These are phyloP conservation scores for Platycercus adscitus DNA, from an alignment of 2,113 vertebrate species.

Conservation along the genomic window DNA sequence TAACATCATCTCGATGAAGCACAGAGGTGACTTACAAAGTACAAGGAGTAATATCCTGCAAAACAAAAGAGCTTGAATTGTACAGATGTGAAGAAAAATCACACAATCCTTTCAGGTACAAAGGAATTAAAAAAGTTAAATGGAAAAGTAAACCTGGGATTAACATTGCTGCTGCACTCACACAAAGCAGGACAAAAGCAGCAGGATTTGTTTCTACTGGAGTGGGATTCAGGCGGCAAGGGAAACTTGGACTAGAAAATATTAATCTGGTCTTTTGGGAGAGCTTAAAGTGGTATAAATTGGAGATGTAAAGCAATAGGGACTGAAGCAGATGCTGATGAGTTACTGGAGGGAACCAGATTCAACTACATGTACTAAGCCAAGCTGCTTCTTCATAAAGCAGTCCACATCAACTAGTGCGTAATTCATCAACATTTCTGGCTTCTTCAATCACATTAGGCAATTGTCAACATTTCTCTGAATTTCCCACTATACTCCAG, in stretches of 20 bases:
- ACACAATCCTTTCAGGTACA: neutral
- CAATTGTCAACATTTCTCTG: neutral
- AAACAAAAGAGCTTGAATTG: neutral
- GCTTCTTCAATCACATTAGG: neutral
- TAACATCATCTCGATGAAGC: neutral
- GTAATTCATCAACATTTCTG: neutral
- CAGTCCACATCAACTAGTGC: neutral
- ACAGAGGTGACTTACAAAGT: neutral
- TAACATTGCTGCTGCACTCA: neutral
- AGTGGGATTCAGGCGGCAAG: neutral
- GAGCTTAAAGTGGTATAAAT: neutral
- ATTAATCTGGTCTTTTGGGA: neutral
- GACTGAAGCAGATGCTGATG: neutral
- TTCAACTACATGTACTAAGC: neutral
- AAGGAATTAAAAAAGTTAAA: neutral
- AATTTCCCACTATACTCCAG: neutral
- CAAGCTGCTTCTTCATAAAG: neutral
- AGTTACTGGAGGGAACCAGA: neutral
- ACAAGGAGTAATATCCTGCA: neutral
- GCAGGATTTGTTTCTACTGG: neutral
- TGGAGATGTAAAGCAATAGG: neutral
- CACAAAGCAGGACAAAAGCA: neutral
- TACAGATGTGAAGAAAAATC: neutral
- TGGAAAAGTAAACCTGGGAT: neutral
- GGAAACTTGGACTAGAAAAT: neutral